phyloP scores from a whole-genome alignment of 2,797 vertebrate genomes.

The Cetoscarus ocellatus region DNA sequence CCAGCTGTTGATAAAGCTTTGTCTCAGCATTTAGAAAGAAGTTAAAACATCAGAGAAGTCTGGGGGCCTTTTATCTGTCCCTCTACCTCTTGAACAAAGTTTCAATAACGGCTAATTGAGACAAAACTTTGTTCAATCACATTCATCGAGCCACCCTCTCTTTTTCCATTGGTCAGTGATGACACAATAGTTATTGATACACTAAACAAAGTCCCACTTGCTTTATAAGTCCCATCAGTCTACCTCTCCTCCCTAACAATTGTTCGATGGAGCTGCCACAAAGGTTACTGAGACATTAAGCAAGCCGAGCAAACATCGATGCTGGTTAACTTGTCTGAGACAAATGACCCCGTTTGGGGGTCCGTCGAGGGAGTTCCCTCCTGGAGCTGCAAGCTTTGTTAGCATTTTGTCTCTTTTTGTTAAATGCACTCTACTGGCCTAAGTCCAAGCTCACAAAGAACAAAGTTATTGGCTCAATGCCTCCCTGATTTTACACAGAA shows the following conservation, averaged over 20 bases:
- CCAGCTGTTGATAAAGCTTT: constrained; percentile 10
- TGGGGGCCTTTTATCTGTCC: not conserved
- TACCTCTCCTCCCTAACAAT: not conserved
- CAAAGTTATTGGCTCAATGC: not conserved
- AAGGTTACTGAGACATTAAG: constrained; percentile 35
- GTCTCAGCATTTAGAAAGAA: constrained; percentile 5
- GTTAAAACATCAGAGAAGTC: constrained; percentile 4
- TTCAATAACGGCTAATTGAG: constrained; percentile 25
- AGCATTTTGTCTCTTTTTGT: constrained; percentile 14
- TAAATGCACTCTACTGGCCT: not conserved
- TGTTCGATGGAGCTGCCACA: constrained; percentile 34
- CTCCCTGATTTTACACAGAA: not conserved
- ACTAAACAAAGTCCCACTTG: not conserved
- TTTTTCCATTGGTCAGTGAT: constrained; percentile 7
- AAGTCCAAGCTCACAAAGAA: not conserved
- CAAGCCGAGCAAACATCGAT: constrained; percentile 20
- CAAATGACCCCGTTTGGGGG: constrained; percentile 21
- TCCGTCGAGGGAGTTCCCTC: not conserved
- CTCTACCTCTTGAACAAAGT: not conserved
- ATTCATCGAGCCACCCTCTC: not conserved
- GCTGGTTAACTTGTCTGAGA: constrained; percentile 41
- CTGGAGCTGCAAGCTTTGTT: constrained; percentile 13
- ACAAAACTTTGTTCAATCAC: not conserved
- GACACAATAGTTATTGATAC: constrained; percentile 17
- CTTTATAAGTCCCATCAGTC: constrained; percentile 7